Evolutionary conservation across 2,113 vertebrate genomes (phyloP).

Genomic region (Motacilla alba): DNA sequence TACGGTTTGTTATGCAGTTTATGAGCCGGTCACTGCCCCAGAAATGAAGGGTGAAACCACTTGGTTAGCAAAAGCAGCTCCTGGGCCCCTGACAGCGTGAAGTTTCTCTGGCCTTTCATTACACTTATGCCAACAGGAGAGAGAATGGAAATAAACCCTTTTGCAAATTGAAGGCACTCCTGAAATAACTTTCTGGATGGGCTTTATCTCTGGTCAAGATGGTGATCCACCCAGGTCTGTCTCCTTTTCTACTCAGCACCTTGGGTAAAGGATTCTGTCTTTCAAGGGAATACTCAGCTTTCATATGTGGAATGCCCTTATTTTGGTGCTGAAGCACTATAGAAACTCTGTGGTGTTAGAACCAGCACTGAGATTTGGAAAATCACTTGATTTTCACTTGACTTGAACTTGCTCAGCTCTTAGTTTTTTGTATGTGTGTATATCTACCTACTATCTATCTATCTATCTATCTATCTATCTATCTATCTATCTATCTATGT

Average conservation of each 20-base stretch:
- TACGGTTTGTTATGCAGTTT: not conserved
- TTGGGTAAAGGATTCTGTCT: not conserved
- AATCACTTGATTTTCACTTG: not conserved
- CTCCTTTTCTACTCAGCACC: not conserved
- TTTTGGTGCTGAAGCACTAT: fast-evolving
- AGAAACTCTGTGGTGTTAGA: not conserved
- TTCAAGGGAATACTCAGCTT: not conserved
- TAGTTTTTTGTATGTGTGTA: not conserved
- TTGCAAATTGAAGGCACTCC: not conserved
- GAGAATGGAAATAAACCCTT: not conserved
- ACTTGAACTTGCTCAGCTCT: not conserved
- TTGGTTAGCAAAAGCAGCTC: not conserved
- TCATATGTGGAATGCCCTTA: not conserved
- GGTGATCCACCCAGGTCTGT: not conserved
- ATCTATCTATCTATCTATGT: not conserved
- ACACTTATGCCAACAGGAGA: not conserved
- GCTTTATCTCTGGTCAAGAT: not conserved
- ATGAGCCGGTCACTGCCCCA: not conserved
- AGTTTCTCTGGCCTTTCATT: not conserved
- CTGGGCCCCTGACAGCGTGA: not conserved
- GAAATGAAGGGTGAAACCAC: not conserved
- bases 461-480: not conserved
- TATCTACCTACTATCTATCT: not conserved
- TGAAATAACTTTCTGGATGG: not conserved
- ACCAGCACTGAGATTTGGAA: not conserved